Conservation (phyloP, 2,888 invertebrate genomes). For the Agrotis exclamationis region DNA sequence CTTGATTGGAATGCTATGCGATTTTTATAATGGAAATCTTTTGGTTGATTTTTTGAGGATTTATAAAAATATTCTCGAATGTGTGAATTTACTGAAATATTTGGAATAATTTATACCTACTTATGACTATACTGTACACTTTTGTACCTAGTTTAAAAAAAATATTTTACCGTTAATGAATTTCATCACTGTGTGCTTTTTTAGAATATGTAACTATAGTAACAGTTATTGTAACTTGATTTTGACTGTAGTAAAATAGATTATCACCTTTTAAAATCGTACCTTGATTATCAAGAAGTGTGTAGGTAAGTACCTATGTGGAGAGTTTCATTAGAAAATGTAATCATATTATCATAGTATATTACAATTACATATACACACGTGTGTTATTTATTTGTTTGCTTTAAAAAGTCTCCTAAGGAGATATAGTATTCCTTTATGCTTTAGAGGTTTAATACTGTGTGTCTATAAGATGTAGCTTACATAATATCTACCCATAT, state of each 20-base stretch:
- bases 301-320: slow-evolving; percentile 32
- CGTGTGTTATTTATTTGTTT: slow-evolving; percentile 57
- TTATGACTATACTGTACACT: slow-evolving; percentile 15
- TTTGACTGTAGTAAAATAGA: slow-evolving; percentile 29
- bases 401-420: slow-evolving; percentile 58
- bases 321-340: slow-evolving; percentile 34
- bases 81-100: slow-evolving; percentile 25
- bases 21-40: slow-evolving; percentile 11
- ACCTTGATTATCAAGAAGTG: slow-evolving; percentile 30
- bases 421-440: slow-evolving; percentile 60
- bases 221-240: slow-evolving; percentile 40
- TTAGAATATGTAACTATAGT: slow-evolving; percentile 17
- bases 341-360: slow-evolving; percentile 36
- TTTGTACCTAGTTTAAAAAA: slow-evolving; percentile 6
- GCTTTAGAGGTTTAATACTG: slow-evolving; percentile 40
- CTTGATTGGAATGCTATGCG: slow-evolving; percentile 4
- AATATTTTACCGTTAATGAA: slow-evolving; percentile 18
- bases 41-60: slow-evolving; percentile 16
- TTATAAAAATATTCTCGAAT: slow-evolving; percentile 13
- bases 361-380: neutral
- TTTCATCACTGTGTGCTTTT: slow-evolving; percentile 14
- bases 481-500: neutral
- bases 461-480: slow-evolving; percentile 36
- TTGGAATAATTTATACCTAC: slow-evolving; percentile 11
- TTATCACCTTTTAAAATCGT: slow-evolving; percentile 29